Conservation (phyloP, 2,888 invertebrate species). For the Tenthredo distinguenda region DNA sequence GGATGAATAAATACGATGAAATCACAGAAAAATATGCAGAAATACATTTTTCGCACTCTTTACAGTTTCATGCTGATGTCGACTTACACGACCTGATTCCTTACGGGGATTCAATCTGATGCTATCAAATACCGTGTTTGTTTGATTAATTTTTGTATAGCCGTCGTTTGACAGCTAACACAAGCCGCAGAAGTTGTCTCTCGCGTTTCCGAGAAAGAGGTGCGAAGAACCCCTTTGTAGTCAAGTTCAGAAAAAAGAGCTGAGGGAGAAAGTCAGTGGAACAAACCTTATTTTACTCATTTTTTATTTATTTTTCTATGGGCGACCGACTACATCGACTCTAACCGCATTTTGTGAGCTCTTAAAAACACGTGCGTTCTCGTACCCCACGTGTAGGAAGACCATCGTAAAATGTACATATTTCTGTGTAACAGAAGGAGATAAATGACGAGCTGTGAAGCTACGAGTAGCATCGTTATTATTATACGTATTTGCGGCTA, state of each 20-base stretch:
- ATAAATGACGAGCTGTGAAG: background rate
- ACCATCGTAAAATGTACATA: background rate
- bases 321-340: conserved; percentile 1
- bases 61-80: background rate
- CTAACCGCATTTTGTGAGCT: conserved; percentile 12
- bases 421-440: background rate
- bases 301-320: background rate
- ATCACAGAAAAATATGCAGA: background rate
- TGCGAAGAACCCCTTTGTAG: background rate
- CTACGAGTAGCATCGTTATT: background rate
- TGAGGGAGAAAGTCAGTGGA: background rate
- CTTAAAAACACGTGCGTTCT: background rate
- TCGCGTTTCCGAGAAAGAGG: background rate
- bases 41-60: background rate
- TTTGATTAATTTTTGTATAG: background rate
- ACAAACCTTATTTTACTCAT: background rate
- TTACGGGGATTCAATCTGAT: background rate
- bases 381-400: background rate
- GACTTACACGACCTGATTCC: background rate
- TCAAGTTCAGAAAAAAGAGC: background rate
- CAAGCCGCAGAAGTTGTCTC: background rate
- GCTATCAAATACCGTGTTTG: background rate
- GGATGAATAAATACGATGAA: background rate
- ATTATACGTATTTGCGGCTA: background rate
- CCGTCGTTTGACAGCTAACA: background rate